Conservation (phyloP, 1,140 invertebrate genomes). For the Lordiphosa stackelbergi region DNA sequence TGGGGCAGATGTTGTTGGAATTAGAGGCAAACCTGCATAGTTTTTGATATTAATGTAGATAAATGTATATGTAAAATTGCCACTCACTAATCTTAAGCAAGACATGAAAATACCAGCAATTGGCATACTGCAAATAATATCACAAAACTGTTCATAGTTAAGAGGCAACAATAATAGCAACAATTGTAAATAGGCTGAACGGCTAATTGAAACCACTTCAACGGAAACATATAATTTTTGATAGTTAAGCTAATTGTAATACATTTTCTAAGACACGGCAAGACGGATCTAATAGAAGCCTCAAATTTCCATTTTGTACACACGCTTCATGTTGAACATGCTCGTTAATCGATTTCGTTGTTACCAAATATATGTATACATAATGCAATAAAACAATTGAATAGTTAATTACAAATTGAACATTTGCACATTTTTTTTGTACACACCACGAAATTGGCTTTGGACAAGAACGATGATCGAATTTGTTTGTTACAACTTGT, state of each 20-base stretch:
- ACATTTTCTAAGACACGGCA: conserved; percentile 57
- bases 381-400: conserved; percentile 21
- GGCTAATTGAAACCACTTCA: conserved; percentile 23
- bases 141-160: conserved; percentile 70
- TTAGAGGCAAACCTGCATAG: conserved; percentile 46
- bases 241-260: conserved; percentile 69
- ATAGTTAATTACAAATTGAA: conserved; percentile 30
- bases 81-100: conserved; percentile 44
- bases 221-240: conserved; percentile 60
- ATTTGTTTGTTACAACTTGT: conserved; percentile 27
- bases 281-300: conserved; percentile 21
- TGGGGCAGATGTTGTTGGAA: conserved; percentile 46
- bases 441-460: conserved; percentile 63
- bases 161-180: conserved; percentile 40
- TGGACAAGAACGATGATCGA: conserved; percentile 7
- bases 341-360: conserved; percentile 63
- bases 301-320: conserved; percentile 64
- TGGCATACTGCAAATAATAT: conserved; percentile 59
- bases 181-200: conserved; percentile 55
- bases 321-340: conserved; percentile 48
- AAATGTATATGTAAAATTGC: conserved; percentile 43
- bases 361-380: conserved; percentile 33
- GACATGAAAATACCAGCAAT: conserved; percentile 21
- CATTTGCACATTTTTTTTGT: conserved; percentile 53
- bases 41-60: conserved; percentile 60